Evolutionary conservation across 2,888 invertebrate species (phyloP), one percentile per base, ranked within the genome.

Genomic region (Clanis bilineata): DNA sequence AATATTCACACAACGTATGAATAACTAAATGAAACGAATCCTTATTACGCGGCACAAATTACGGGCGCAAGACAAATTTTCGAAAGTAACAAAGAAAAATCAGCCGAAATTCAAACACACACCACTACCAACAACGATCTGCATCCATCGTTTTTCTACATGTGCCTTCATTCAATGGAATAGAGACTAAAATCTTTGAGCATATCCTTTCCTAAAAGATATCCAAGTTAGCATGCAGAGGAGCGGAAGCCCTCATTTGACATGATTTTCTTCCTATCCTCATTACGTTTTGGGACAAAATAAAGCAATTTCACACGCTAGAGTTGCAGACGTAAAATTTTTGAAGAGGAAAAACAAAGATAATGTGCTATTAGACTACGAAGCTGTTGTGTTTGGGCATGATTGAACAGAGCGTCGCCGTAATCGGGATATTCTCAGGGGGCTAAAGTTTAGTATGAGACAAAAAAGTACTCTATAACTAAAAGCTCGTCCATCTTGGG

Each of bases 241-340:
- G 63, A 62, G 58, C 69, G 76, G 76, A 77, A 73, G 71, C 69
- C 62, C 70, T 79, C 74, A 76, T 80, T 81, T 76, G 67, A 72
- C 70, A 71, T 75, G 76, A 79, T 79, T 81, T 79, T 76, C 74
- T 75, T 72, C 66, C 64, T 69, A 69, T 72, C 71, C 74, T 80
- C 79, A 79, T 78, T 79, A 80, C 64, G 69, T 68, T 63, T 57
- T 61, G 69, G 69, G 67, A 74, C 69, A 73, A 76, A 79, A 79
- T 81, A 78, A 77, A 77, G 76, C 72, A 75, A 79, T 80, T 79
- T 77, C 68, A 71, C 69, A 75, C 67, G 64, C 65, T 65, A 69
- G 25, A 51, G 58, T 36, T 63, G 63, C 56, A 51, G 51, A 51
- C 10, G 51, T 51, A 28, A 32, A 51, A 18, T 51, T 51, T 51